Conservation (phyloP, 2,797 vertebrate genomes). For the Diplodus puntazzo region DNA sequence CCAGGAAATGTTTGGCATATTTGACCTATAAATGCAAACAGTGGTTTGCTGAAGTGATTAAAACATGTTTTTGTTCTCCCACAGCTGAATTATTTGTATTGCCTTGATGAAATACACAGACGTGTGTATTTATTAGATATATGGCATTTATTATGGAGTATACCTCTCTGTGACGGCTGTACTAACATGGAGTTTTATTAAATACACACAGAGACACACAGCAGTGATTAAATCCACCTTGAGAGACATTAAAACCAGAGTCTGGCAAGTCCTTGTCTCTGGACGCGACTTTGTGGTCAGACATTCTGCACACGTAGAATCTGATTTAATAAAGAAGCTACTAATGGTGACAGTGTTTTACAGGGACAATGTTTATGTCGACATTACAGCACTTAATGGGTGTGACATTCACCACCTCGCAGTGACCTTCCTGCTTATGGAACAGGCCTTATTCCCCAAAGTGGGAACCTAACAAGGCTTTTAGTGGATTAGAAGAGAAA, state of each 20-base stretch:
- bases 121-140: neutral
- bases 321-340: constrained; percentile 70
- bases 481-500: constrained; percentile 58
- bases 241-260: constrained; percentile 36
- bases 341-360: constrained; percentile 61
- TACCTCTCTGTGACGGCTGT: neutral
- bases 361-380: constrained; percentile 63
- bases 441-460: constrained; percentile 35
- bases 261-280: constrained; percentile 35
- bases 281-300: constrained; percentile 22
- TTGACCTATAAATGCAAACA: neutral
- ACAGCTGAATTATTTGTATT: neutral
- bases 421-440: constrained; percentile 10
- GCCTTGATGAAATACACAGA: neutral
- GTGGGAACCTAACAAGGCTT: constrained; percentile 55
- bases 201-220: constrained; percentile 11
- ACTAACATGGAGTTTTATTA: neutral
- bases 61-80: neutral
- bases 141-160: neutral
- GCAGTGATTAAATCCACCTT: constrained; percentile 50
- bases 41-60: neutral
- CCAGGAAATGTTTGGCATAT: neutral
- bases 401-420: constrained; percentile 52
- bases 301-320: constrained; percentile 44
- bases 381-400: constrained; percentile 69